Evolutionary conservation across 2,888 invertebrate species (phyloP).

Genomic region (Polymixis flavicincta): DNA sequence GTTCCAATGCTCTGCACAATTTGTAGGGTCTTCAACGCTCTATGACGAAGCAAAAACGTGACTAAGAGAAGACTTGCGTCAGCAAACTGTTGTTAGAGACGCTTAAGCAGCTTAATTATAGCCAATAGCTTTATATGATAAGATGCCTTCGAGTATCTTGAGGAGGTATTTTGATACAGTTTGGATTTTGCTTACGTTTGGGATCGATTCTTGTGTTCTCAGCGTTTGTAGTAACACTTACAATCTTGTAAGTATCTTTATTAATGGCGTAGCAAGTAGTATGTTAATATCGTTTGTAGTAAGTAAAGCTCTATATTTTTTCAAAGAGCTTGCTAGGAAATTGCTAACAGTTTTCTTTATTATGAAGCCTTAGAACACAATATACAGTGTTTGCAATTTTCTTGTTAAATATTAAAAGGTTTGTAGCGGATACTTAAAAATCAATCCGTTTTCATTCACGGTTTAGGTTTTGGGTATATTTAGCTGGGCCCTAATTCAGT

Average conservation of each 20-base stretch:
- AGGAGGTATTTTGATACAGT: conserved; percentile 37
- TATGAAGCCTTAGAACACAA: neutral
- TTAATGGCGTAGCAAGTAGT: neutral
- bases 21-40: conserved; percentile 78
- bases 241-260: neutral
- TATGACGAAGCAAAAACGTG: conserved; percentile 83
- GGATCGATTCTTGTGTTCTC: neutral
- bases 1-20: conserved; percentile 81
- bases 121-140: conserved; percentile 55
- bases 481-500: no score
- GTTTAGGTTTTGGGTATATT: neutral
- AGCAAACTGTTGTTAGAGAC: conserved; percentile 67
- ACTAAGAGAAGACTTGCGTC: conserved; percentile 74
- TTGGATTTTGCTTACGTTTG: conserved; percentile 26
- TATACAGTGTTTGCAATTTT: no score
- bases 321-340: neutral
- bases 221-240: conserved; percentile 1
- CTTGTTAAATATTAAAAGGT: no score
- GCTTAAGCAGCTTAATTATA: conserved; percentile 66
- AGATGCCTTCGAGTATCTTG: conserved; percentile 34
- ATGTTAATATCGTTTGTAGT: neutral
- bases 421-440: no score
- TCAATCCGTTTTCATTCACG: neutral
- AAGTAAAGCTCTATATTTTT: neutral
- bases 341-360: neutral